Evolutionary conservation across 1,140 invertebrate genomes (phyloP), one percentile per base, ranked within the genome.

Genomic region (Hydropsyche tenuis): DNA sequence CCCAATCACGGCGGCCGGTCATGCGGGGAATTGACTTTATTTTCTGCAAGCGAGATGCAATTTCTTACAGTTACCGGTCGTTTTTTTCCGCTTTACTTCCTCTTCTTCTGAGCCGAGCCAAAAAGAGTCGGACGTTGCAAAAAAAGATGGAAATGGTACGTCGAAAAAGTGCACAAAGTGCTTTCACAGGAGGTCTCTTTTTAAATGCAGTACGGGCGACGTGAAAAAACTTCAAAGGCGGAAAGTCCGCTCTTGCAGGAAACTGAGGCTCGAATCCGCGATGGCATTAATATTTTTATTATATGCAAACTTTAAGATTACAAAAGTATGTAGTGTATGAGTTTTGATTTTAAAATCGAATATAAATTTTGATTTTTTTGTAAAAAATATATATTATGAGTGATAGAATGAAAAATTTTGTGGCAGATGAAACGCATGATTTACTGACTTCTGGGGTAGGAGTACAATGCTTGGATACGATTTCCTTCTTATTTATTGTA

Each of bases 21-120:
- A 77, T 48, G 76, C 76, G 73, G 64, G 51, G 71, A 75, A 77
- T 77, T 75, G 76, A 73, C 71, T 77, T 73, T 72, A 77, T 71
- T 77, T 77, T 77, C 73, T 71, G 66, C 71, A 65, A 68, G 70
- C n/a, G 66, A 77, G 72, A 75, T 77, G 73, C 71, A 75, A 77
- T 77, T 73, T 77, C 76, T 77, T 75, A 65, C 51, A 70, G 53
- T 69, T 66, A 64, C 62, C 68, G 53, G 16, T 37, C 43, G 43
- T 48, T 37, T 37, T 37, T 37, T 37, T 37, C 30, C 3, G 9
- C 3, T 37, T 37, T 3, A 37, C 30, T 37, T 37, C 30, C 30
- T 37, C 30, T 37, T 37, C 30, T 9, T 4, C 30, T 37, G 30
- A 4, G 30, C 30, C 45, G 45, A n/a, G 14, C 45, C 45, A n/a